Percentiles rank a stretch among this genome's conserved stretches.
Conservation (phyloP, 2,888 invertebrate genomes). For the Ichneumon xanthorius region DNA sequence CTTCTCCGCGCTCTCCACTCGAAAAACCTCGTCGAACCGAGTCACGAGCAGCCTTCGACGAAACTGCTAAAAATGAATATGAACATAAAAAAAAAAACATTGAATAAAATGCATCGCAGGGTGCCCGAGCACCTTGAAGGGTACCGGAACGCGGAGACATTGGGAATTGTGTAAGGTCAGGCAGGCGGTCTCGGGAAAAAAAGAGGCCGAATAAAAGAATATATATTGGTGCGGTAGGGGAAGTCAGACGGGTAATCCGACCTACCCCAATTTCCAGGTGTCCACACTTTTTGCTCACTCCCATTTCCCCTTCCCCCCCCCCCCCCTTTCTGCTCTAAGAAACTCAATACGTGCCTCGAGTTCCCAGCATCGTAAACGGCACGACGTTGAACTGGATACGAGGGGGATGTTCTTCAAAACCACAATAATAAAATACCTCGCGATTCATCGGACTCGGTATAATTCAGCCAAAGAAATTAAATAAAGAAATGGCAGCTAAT, state of each 20-base stretch:
- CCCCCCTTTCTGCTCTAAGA: background rate
- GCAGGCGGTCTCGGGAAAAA: slow-evolving; percentile 28
- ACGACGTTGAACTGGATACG: slow-evolving; percentile 21
- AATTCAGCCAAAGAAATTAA: slow-evolving; percentile 3
- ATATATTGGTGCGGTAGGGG: background rate
- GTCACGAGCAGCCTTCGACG: slow-evolving; percentile 31
- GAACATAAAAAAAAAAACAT: background rate
- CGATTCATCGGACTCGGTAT: slow-evolving; percentile 36
- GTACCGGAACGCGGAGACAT: background rate
- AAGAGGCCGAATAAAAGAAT: slow-evolving; percentile 17
- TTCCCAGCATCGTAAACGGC: slow-evolving; percentile 49
- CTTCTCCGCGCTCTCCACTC: slow-evolving; percentile 51
- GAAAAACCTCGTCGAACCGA: slow-evolving; percentile 14
- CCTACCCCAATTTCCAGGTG: slow-evolving; percentile 67
- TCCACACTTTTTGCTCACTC: slow-evolving; percentile 25
- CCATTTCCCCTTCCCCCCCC: slow-evolving; percentile 15
- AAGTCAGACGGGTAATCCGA: slow-evolving; percentile 37
- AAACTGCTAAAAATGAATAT: slow-evolving; percentile 25
- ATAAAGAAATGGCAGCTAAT: slow-evolving; percentile 31
- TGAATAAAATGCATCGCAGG: slow-evolving; percentile 13
- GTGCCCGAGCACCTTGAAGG: slow-evolving; percentile 16
- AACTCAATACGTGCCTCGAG: slow-evolving; percentile 40
- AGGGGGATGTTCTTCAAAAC: slow-evolving; percentile 16
- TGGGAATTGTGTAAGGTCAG: slow-evolving; percentile 43
- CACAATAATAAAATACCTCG: slow-evolving; percentile 51